These are phyloP conservation scores for Epinotia nisella DNA, from an alignment of 2,888 invertebrate genomes.

Conservation along the genomic window DNA sequence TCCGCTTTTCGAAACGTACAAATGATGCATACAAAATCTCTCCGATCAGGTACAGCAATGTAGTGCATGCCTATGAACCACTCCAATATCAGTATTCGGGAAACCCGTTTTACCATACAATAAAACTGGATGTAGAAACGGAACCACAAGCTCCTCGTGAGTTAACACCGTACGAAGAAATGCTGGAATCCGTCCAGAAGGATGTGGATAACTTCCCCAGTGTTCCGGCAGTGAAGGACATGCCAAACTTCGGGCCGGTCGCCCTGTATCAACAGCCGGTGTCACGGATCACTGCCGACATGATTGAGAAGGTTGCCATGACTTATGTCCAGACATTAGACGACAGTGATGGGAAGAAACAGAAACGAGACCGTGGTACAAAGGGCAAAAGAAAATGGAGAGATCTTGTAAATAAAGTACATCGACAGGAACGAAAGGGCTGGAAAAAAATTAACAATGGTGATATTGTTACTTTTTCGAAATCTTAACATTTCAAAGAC, in stretches of 20 bases:
- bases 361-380: not conserved
- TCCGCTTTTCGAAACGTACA: conserved; percentile 34
- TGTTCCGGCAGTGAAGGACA: conserved; percentile 57
- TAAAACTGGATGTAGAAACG: not conserved
- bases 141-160: not conserved
- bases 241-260: conserved; percentile 66
- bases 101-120: conserved; percentile 18
- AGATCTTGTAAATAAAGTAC: conserved; percentile 8
- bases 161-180: conserved; percentile 58
- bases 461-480: conserved; percentile 17
- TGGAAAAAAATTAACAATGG: conserved; percentile 37
- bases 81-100: not conserved
- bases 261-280: conserved; percentile 71
- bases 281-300: conserved; percentile 62
- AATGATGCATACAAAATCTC: conserved; percentile 18
- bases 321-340: conserved; percentile 53
- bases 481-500: not conserved
- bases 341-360: not conserved
- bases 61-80: not conserved
- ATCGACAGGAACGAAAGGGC: not conserved
- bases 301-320: conserved; percentile 63
- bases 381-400: conserved; percentile 23
- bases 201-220: conserved; percentile 64
- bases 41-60: not conserved
- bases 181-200: conserved; percentile 60